A percentile compares a stretch with the other conserved stretches of the same genome.
phyloP scores from a whole-genome alignment of 1,140 invertebrate genomes.

The Lasaia peninsularis region DNA sequence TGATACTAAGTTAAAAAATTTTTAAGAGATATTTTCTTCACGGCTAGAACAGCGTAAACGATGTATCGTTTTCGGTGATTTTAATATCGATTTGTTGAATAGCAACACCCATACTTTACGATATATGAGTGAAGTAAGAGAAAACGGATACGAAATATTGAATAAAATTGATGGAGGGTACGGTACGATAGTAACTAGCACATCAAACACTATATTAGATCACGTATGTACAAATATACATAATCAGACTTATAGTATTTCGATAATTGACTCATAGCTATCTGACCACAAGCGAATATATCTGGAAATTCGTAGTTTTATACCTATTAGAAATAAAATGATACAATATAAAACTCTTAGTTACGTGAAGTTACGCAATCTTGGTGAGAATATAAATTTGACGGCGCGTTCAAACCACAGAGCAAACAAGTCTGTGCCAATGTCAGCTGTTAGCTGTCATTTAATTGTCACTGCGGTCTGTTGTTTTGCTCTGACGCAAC shows the following conservation, averaged over 20 bases:
- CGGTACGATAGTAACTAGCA: constrained; percentile 24
- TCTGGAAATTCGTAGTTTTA: too few species aligned
- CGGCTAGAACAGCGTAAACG: constrained; percentile 26
- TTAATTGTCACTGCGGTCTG: too few species aligned
- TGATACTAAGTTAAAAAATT: constrained; percentile 20
- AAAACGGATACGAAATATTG: constrained; percentile 28
- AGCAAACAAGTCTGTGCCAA: too few species aligned
- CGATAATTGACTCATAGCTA: constrained; percentile 28
- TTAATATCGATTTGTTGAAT: constrained; percentile 31
- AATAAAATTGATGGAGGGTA: constrained; percentile 29
- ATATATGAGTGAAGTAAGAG: constrained; percentile 23
- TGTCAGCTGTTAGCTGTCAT: too few species aligned
- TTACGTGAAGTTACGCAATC: too few species aligned
- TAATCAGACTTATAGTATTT: constrained; percentile 18
- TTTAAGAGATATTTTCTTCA: constrained; percentile 23
- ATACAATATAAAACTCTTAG: constrained; percentile 20
- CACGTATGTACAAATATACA: constrained; percentile 30
- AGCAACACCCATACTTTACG: constrained; percentile 6
- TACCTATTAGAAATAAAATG: constrained; percentile 26
- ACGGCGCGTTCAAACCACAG: too few species aligned
- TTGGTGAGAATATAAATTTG: too few species aligned
- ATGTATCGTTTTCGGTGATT: constrained; percentile 29
- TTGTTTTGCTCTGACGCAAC: too few species aligned
- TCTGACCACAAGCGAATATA: constrained; percentile 19
- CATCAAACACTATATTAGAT: constrained; percentile 31